Evolutionary conservation across 2,797 vertebrate species (phyloP), one percentile per base, ranked within the genome.

Genomic region (Galagoides demidoff): DNA sequence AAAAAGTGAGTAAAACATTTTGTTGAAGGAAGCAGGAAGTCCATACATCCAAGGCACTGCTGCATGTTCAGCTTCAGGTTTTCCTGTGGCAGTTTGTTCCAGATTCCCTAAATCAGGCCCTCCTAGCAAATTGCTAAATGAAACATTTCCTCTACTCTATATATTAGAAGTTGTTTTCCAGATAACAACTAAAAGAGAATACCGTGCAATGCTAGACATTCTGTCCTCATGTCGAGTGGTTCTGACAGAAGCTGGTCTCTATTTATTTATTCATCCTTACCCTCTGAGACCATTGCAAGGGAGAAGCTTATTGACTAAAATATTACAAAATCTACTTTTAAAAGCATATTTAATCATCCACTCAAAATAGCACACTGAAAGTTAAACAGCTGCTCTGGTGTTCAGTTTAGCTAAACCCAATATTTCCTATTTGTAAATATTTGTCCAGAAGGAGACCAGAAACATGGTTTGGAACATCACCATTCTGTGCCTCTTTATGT

Each of bases 11-110:
- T 37, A 94, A 96, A 97, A 85, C n/a, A 86, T 89, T 89, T 95
- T 96, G 34, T 91, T 89, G 61, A 97, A 97, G 68, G 97, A 97
- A 97, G 94, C 71, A 96, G 66, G 96, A 19, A 95, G 91, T 95
- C 45, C 66, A 12, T 95, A 57, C 14, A 74, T 95, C 57, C 92
- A 29, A 97, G 49, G 12, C 90, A 92, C 92, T 92, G 31, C 61
- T 94, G 14, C 16, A 71, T 61, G 49, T 70, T 85, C 64, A 96
- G 92, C 23, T 31, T 29, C 77, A 73, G 79, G 23, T 92, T 98
- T 95, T 97, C 90, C 85, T 96, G 25, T 66, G 92, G 49, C 31
- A 77, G 1, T 89, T 81, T 96, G 29, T 79, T 96, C 34, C 43
- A 93, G 92, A 90, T 90, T 94, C 93, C 52, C 76, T 45, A 57